These are phyloP conservation scores for Lagopus muta DNA, from an alignment of 2,113 vertebrate species.

Conservation along the genomic window DNA sequence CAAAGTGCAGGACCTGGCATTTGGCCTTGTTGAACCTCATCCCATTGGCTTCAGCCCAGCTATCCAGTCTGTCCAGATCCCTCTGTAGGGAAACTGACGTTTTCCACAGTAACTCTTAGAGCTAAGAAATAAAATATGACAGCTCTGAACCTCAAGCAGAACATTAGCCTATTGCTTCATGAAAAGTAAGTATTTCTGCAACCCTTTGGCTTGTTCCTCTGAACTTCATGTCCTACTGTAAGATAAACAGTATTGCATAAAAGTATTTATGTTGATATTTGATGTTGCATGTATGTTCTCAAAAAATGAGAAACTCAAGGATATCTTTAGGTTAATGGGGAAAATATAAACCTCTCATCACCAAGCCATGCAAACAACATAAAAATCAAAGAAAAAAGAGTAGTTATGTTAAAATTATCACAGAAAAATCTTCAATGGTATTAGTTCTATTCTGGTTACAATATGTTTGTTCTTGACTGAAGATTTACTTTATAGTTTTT, in stretches of 20 bases:
- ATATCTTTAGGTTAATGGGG: neutral
- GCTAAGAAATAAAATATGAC: neutral
- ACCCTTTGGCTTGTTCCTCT: neutral
- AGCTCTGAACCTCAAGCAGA: neutral
- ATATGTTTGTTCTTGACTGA: neutral
- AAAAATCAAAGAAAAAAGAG: neutral
- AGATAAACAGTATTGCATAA: neutral
- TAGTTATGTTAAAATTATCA: neutral
- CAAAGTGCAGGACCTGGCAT: too few species aligned
- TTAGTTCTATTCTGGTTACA: neutral
- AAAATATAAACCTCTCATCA: neutral
- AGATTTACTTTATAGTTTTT: neutral
- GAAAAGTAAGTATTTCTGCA: neutral
- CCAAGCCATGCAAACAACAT: neutral
- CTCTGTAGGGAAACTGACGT: neutral
- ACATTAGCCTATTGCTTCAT: neutral
- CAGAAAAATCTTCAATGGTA: neutral
- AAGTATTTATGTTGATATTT: neutral
- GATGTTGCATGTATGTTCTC: neutral
- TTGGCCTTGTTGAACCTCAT: too few species aligned
- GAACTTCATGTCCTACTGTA: neutral
- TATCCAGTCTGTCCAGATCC: too few species aligned
- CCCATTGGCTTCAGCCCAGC: too few species aligned
- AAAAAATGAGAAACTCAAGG: neutral
- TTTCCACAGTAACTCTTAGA: neutral